Base-by-base conservation (phyloP, 2,113 vertebrate genomes). In the Corydoras sp. region DNA sequence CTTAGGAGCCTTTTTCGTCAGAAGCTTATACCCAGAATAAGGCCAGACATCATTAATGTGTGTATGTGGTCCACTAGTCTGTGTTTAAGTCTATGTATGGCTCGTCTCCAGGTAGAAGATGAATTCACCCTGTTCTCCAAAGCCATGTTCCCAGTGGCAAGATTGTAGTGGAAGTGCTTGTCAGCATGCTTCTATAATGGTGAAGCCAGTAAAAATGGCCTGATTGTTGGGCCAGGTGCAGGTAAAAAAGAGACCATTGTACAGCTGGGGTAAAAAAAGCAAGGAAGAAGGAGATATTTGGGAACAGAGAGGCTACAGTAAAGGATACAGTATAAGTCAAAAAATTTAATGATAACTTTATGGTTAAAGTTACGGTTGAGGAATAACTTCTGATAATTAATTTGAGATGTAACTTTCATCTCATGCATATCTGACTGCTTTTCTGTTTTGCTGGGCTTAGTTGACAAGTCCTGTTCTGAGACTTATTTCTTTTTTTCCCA, bases 11-110 rank as follows among this genome's bases (percentile, higher is more conserved):
- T 12, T 24, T 73, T 73, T 68, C 65, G 58, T 74, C 72, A 68
- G 58, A 63, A 30, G 14, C 58, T 60, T 68, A 53, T 11, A 61
- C 60, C 71, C 51, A 65, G 75, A 79, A 79, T 72, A 75, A 73
- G 69, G 66, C 73, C 71, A 68, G 77, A 72, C 73, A 79, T 75
- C 71, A 68, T 79, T 79, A 79, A 75, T 48, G 74, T 65, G 69
- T 69, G 73, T 62, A 24, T 24, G 18, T 24, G 18, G 18, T 1
- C 18, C 18, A 14, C 70, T 48, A 63, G 48, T 61, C 74, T 73
- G 69, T 79, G 71, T 76, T 60, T 73, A 70, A 70, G 65, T 62
- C 74, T 76, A 73, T 73, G 70, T 69, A 69, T 70, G 74, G 74
- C 70, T 69, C n/a, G 69, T 76, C 74, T 79, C 70, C 66, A 60